Evolutionary conservation across 2,113 vertebrate genomes (phyloP), one percentile per base, ranked within the genome.

Genomic region (Equus przewalskii): DNA sequence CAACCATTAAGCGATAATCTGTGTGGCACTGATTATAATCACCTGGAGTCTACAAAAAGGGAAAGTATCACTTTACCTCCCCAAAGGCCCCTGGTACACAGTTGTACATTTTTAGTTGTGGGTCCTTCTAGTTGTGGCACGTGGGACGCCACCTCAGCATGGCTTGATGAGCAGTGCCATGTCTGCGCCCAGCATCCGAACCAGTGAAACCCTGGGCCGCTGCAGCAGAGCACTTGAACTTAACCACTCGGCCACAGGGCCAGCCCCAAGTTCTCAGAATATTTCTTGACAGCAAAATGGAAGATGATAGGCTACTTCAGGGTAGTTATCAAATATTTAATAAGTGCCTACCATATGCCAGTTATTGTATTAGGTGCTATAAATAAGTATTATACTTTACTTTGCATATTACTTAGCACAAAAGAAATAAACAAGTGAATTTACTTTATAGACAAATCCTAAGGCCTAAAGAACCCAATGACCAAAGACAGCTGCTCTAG

Each of bases 291-390:
- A 58, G 54, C 73, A 92, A 64, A 78, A 2, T 65, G 75, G 69
- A 93, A 97, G 30, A 80, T 36, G 41, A 76, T 65, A 85, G 75
- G 65, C 64, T 70, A 92, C 24, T 69, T 86, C 28, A 62, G 14
- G 49, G 24, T 33, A 51, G 21, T 88, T 84, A 60, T 46, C 30
- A 88, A 89, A 85, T 89, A 90, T 80, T 93, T 93, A 85, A 84
- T 75, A 78, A 90, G 26, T 65, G 49, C 26, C 49, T 80, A 67
- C 46, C 86, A 1, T 87, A 56, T 26, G 58, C 18, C 51, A 78
- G 13, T 41, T n/a, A 86, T 12, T 91, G 5, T 41, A 67, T 56
- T 85, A 67, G 58, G 65, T 91, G 28, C 54, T 85, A 6, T 93
- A 91, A 73, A 54, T 86, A 83, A 90, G 49, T n/a, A 9, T 28